These are phyloP conservation scores for Pocillopora damicornis DNA, from an alignment of 64 coral and sea anemone genomes.

Conservation along the genomic window DNA sequence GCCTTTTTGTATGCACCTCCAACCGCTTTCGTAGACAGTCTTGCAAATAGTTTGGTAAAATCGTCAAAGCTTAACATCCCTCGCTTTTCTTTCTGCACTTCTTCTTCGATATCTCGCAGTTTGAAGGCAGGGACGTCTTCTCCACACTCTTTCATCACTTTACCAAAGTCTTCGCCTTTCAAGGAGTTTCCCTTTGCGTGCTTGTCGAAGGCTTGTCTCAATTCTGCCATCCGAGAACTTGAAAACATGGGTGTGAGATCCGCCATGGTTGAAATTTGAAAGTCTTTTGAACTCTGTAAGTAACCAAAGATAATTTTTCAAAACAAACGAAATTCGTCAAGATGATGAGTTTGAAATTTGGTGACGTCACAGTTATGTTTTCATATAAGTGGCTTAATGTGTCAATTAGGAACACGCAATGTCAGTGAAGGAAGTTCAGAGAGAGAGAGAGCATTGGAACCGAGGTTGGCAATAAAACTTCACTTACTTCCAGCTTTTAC, in stretches of 20 bases:
- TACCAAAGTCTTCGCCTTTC: conserved; percentile 61
- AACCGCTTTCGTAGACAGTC: conserved; percentile 70
- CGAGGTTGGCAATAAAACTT: too few relatives aligned
- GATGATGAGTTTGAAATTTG: neutral
- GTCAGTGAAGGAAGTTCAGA: too few relatives aligned
- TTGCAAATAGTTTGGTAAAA: conserved; percentile 73
- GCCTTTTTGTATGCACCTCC: conserved; percentile 83
- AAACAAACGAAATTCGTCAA: neutral
- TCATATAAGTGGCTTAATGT: conserved; percentile 6
- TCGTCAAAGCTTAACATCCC: conserved; percentile 64
- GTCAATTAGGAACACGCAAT: neutral
- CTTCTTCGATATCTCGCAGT: conserved; percentile 70
- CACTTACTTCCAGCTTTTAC: too few relatives aligned
- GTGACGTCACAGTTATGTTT: conserved; percentile 6
- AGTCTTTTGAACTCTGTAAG: conserved; percentile 21
- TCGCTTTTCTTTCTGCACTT: conserved; percentile 60
- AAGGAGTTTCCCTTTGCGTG: conserved; percentile 55
- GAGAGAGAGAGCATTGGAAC: too few relatives aligned
- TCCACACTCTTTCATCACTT: conserved; percentile 90
- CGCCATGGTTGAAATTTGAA: neutral
- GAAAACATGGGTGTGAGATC: conserved; percentile 81
- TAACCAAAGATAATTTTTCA: neutral
- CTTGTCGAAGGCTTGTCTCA: conserved; percentile 82
- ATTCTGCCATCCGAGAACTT: conserved; percentile 64
- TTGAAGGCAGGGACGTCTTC: conserved; percentile 77